Evolutionary conservation across 2,113 vertebrate species (phyloP).

Genomic region (Arothron firmamentum): DNA sequence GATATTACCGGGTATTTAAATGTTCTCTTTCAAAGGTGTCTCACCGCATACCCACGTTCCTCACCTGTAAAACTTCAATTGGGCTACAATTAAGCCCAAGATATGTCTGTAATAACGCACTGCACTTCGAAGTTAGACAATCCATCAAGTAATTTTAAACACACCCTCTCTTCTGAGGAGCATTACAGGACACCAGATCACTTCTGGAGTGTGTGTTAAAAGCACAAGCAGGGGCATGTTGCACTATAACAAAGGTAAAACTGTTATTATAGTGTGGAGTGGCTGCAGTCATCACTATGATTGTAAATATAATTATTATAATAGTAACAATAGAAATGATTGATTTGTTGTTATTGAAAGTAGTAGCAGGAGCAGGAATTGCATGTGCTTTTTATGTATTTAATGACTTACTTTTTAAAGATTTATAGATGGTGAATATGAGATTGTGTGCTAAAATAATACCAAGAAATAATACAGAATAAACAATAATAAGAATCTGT

Average conservation of each 20-base stretch:
- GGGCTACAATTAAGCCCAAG: constrained; percentile 48
- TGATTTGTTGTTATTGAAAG: too few relatives aligned
- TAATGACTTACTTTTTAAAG: too few relatives aligned
- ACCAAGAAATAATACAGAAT: too few relatives aligned
- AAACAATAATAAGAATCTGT: too few relatives aligned
- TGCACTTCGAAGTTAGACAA: constrained; percentile 35
- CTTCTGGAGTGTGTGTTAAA: constrained; percentile 43
- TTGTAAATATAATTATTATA: neutral
- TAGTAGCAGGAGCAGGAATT: too few relatives aligned
- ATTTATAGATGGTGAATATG: too few relatives aligned
- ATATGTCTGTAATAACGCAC: constrained; percentile 50
- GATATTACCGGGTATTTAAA: constrained; percentile 43
- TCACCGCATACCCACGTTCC: constrained; percentile 34
- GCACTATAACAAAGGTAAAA: constrained; percentile 9
- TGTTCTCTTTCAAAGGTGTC: too few relatives aligned
- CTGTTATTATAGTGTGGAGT: neutral
- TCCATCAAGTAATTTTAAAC: constrained; percentile 47
- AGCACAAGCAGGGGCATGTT: constrained; percentile 33
- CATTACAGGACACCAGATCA: constrained; percentile 36
- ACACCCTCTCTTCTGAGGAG: constrained; percentile 21
- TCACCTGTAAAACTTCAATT: constrained; percentile 45
- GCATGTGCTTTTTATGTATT: too few relatives aligned
- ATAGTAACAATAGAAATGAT: neutral
- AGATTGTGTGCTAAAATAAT: too few relatives aligned
- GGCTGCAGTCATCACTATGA: neutral